phyloP scores from a whole-genome alignment of 2,113 vertebrate genomes.

The Deroptyus accipitrinus region DNA sequence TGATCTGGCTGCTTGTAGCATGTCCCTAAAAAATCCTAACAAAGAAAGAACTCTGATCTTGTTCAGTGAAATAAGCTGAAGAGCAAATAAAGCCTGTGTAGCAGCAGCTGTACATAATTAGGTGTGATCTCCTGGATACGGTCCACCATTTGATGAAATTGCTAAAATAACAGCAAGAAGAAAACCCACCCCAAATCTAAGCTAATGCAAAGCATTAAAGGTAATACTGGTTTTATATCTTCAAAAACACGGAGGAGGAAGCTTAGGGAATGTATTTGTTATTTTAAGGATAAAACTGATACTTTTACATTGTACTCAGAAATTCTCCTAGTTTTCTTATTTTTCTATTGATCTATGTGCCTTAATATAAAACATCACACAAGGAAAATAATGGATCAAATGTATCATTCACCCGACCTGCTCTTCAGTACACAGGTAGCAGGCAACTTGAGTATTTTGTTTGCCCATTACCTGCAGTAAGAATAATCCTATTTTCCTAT shows the following conservation, averaged over 20 bases:
- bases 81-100: background rate
- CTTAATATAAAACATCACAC: background rate
- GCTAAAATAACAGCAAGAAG: background rate
- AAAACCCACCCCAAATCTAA: background rate
- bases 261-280: background rate
- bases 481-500: background rate
- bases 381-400: background rate
- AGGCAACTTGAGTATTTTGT: background rate
- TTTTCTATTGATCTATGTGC: accelerated
- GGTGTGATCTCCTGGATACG: background rate
- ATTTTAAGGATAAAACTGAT: background rate
- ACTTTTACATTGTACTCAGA: background rate
- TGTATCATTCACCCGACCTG: background rate
- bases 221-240: background rate
- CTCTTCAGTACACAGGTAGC: background rate
- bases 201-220: background rate
- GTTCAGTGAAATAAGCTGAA: background rate
- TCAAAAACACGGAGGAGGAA: background rate
- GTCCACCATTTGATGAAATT: background rate
- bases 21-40: background rate
- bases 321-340: background rate
- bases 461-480: background rate
- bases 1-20: background rate
- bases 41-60: background rate
- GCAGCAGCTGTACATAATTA: background rate